A percentile compares a stretch with the other conserved stretches of the same genome.
These are phyloP conservation scores for Copsychus sechellarum DNA, from an alignment of 2,113 vertebrate genomes.

Conservation along the genomic window DNA sequence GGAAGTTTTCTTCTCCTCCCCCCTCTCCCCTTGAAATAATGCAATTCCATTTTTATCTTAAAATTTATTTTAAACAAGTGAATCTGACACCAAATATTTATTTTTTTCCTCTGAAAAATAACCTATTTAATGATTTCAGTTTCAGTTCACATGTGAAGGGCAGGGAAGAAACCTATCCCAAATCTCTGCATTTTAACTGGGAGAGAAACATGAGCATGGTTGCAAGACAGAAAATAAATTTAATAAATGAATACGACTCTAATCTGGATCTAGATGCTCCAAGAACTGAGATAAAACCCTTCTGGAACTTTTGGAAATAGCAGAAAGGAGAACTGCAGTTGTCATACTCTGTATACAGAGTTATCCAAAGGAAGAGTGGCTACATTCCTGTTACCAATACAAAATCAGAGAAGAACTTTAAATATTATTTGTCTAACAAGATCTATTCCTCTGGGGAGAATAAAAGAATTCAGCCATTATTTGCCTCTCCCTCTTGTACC, in stretches of 20 bases:
- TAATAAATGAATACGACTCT: background rate
- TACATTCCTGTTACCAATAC: background rate
- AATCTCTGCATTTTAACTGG: background rate
- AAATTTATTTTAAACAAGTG: background rate
- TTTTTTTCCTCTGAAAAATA: rapidly evolving
- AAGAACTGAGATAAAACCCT: background rate
- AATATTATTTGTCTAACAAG: background rate
- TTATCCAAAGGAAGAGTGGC: background rate
- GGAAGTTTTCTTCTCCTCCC: too few relatives aligned
- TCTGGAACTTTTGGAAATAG: background rate
- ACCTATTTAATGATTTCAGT: background rate
- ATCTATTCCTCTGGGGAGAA: background rate
- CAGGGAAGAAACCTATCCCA: background rate
- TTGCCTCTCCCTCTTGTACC: background rate
- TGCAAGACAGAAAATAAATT: background rate
- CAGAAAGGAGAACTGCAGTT: background rate
- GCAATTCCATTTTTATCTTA: background rate
- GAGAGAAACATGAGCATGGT: background rate
- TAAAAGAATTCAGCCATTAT: background rate
- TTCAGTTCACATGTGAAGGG: background rate
- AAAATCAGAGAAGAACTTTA: background rate
- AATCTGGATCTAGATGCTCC: background rate
- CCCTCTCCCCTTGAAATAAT: background rate
- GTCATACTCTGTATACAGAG: rapidly evolving
- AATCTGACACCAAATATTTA: background rate